A percentile compares a stretch with the other conserved stretches of the same genome.
phyloP scores from a whole-genome alignment of 1,140 invertebrate species.

The Ceratina calcarata region DNA sequence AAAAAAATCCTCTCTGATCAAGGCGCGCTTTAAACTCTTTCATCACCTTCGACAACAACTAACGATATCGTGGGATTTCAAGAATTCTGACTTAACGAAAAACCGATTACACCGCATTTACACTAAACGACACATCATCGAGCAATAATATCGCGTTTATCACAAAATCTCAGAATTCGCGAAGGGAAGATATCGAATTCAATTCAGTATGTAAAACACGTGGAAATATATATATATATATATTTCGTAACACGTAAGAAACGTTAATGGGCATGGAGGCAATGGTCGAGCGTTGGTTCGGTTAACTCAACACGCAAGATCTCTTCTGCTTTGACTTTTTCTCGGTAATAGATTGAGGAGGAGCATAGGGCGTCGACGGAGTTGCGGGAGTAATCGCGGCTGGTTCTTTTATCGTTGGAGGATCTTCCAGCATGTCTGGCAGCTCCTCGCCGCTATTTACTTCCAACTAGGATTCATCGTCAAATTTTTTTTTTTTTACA shows the following conservation, averaged over 20 bases:
- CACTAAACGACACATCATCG: conserved; percentile 35
- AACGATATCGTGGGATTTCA: too few species aligned
- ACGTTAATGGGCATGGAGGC: conserved; percentile 41
- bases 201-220: conserved; percentile 50
- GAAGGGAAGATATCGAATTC: conserved; percentile 47
- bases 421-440: conserved; percentile 77
- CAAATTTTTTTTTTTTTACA: conserved; percentile 40
- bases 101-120: conserved; percentile 47
- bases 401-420: conserved; percentile 73
- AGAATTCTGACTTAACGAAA: conserved; percentile 23
- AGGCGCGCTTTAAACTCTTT: conserved; percentile 41
- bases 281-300: conserved; percentile 52
- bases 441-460: conserved; percentile 77
- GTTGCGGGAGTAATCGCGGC: conserved; percentile 73
- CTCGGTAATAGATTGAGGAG: conserved; percentile 70
- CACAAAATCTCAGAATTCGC: conserved; percentile 60
- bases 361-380: conserved; percentile 75
- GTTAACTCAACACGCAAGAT: conserved; percentile 78
- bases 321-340: conserved; percentile 77
- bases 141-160: conserved; percentile 56
- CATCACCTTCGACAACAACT: neutral
- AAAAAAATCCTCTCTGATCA: conserved; percentile 38
- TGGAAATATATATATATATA: conserved; percentile 44
- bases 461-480: conserved; percentile 71
- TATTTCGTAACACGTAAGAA: conserved; percentile 49